phyloP scores from a whole-genome alignment of 2,888 invertebrate genomes.

The Drosophila imparisetae region DNA sequence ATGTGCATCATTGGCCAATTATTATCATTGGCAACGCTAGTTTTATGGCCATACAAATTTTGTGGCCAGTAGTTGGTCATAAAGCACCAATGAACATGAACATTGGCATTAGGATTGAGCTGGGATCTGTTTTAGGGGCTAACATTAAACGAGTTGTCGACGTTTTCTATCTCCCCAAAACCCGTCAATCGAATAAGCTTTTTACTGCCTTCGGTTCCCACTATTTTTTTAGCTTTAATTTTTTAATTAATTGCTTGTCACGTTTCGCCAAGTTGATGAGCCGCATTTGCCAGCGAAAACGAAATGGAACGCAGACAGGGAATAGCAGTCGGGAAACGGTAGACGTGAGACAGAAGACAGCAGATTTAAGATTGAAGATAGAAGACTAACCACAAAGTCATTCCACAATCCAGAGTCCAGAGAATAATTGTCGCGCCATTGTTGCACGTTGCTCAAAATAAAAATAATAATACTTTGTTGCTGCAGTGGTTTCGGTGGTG shows the following conservation, averaged over 20 bases:
- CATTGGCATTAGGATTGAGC: conserved; percentile 38
- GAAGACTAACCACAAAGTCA: conserved; percentile 47
- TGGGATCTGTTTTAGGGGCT: conserved; percentile 31
- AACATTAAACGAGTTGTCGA: conserved; percentile 32
- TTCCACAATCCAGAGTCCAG: conserved; percentile 26
- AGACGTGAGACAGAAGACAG: background rate
- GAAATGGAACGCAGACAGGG: conserved; percentile 61
- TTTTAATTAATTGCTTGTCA: conserved; percentile 80
- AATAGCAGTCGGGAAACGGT: background rate
- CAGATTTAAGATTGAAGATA: conserved; percentile 13
- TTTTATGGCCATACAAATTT: conserved; percentile 52
- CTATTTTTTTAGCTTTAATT: conserved; percentile 55
- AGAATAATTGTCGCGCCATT: conserved; percentile 74
- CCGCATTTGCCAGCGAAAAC: conserved; percentile 57
- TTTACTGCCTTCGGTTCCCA: background rate
- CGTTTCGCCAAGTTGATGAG: conserved; percentile 62
- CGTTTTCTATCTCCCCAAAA: conserved; percentile 9
- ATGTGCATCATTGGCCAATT: conserved; percentile 77
- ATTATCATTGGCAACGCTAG: conserved; percentile 57
- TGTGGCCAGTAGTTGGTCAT: conserved; percentile 51
- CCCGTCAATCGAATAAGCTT: conserved; percentile 46
- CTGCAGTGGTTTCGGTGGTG: conserved; percentile 11
- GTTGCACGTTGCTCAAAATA: conserved; percentile 74
- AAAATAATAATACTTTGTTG: conserved; percentile 41
- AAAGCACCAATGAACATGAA: conserved; percentile 53